Base-by-base conservation (phyloP, 2,888 invertebrate species). In the Dicranocentrus wangi region DNA sequence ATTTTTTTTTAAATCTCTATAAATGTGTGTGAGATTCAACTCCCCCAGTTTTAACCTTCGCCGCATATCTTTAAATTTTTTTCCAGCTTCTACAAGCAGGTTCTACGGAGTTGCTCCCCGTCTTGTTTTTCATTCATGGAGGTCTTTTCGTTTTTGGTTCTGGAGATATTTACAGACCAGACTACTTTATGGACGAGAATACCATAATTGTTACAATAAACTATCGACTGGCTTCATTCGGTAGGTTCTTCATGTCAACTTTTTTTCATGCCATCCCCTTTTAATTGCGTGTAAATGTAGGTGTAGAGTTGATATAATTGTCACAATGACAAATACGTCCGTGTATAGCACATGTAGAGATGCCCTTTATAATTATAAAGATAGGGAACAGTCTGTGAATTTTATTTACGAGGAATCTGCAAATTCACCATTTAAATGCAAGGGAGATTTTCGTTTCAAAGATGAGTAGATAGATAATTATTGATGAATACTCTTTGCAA, bases 71-170 rank as follows among this genome's bases (percentile, higher is more conserved):
- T 13, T 39, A 39, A 39, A 8, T 39, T 8, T 39, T 39, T 39
- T 39, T 39, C 39, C 39, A 39, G n/a, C n/a, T n/a, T n/a, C n/a
- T 27, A 10, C n/a, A 32, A n/a, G 17, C 19, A 28, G 60, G 27
- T 13, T 7, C 27, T 19, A 21, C 42, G 1, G 25, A 43, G 8
- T 69, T 68, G 42, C 65, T 81, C 10, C 81, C 82, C n/a, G 77
- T 77, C 0, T 55, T 82, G 51, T 55, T 82, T 10, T 82, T 70
- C 25, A 63, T 82, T 3, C 82, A 82, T 21, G 82, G 82, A 27
- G 82, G 82, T 1, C 23, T 70, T n/a, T 78, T 70, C 32, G 42
- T 78, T 0, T 78, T 78, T 15, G 72, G 77, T 2, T 60, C 69
- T 13, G 71, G 70, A 10, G 66, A 65, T 21, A 32, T 76, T 32